Base-by-base conservation (phyloP, 2,797 vertebrate species). In the Pampus argenteus region DNA sequence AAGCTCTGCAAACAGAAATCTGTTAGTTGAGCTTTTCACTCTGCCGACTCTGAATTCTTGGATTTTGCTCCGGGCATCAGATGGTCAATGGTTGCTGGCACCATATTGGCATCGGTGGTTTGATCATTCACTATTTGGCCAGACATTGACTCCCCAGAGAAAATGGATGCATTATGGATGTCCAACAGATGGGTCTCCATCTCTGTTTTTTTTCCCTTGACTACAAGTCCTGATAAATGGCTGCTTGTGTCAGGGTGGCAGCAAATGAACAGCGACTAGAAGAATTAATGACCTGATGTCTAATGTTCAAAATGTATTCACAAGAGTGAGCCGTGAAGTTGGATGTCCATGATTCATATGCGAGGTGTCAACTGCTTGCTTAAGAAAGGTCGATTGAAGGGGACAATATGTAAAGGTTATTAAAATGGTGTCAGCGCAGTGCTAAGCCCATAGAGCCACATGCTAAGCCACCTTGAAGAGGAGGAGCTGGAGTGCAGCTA, bases 181-280 rank as follows among this genome's bases (percentile, higher is more conserved):
- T 57, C 74, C 71, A 83, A 77, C 91, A 92, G 88, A 91, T 91
- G 87, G 88, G 76, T 65, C 68, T 54, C 66, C 57, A 23, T 85
- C 76, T 70, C 76, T 67, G 31, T 77, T 71, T 79, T 77, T 71
- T 79, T 72, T 61, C 74, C 74, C 66, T 71, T 17, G 3, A 71
- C 74, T 67, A 55, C 67, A 56, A 76, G 65, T 61, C 72, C 60
- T 86, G 82, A 89, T 87, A 68, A 72, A 90, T 87, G 66, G 62
- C 73, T 74, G 68, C 55, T 74, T 76, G 70, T 87, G 82, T 90
- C 83, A 73, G 44, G 56, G 52, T 67, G 84, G 78, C 79, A 74
- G 75, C 66, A 79, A 84, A 83, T 79, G 83, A 82, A 75, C 63
- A 78, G 83, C 15, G 22, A 72, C 81, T 64, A 38, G 66, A 83